These are phyloP conservation scores for Punctoribates punctum DNA, from an alignment of 2,888 invertebrate genomes.

Conservation along the genomic window DNA sequence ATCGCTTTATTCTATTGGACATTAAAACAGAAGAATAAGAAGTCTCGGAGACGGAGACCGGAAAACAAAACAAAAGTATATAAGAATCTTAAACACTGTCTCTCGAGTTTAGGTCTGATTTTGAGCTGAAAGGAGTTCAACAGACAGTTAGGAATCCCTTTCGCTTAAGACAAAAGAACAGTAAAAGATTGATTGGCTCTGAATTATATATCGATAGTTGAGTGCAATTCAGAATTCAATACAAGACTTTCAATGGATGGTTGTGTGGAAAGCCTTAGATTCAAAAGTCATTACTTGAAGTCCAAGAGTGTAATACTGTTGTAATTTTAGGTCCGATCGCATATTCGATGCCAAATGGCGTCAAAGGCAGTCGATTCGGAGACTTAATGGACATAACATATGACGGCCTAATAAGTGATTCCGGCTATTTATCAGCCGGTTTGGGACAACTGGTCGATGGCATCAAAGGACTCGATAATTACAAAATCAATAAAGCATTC, in stretches of 20 bases:
- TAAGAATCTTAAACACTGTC: too few relatives aligned
- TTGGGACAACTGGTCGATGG: conserved; percentile 82
- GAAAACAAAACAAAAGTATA: too few relatives aligned
- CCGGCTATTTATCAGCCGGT: conserved; percentile 66
- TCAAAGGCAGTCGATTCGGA: conserved; percentile 71
- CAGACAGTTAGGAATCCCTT: background rate
- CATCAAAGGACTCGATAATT: conserved; percentile 69
- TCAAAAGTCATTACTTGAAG: background rate
- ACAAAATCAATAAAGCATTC: conserved; percentile 63
- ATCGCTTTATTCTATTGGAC: background rate
- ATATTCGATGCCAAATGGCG: conserved; percentile 84
- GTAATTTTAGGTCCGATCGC: conserved; percentile 60
- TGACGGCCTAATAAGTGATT: conserved; percentile 76
- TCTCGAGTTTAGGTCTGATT: too few relatives aligned
- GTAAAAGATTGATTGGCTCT: conserved; percentile 74
- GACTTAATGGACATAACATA: conserved; percentile 79
- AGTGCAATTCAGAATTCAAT: background rate
- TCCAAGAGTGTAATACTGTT: background rate
- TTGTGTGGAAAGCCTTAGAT: too few relatives aligned
- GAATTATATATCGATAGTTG: conserved; percentile 57
- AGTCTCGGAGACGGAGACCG: too few relatives aligned
- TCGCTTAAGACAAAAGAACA: background rate
- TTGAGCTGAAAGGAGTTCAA: background rate
- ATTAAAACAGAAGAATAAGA: too few relatives aligned
- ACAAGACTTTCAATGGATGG: too few relatives aligned